Evolutionary conservation across 1,140 invertebrate genomes (phyloP).

Genomic region (Epicauta chinensis): DNA sequence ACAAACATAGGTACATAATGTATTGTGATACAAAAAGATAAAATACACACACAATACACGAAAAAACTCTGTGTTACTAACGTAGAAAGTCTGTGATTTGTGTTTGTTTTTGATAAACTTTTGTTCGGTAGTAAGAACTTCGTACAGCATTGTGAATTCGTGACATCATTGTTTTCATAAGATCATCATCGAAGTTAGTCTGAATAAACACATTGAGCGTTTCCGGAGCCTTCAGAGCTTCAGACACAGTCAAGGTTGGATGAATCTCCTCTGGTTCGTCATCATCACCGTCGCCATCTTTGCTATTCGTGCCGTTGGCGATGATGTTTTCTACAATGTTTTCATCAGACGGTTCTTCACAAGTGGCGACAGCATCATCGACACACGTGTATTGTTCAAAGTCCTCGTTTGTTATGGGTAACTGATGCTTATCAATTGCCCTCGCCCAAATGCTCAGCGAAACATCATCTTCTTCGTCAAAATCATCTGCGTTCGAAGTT

Average conservation of each 20-base stretch:
- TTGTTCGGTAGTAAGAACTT: slow-evolving; percentile 1
- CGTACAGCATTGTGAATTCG: slow-evolving; percentile 25
- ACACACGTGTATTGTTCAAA: slow-evolving; percentile 30
- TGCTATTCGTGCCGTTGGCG: slow-evolving; percentile 19
- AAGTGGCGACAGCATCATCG: slow-evolving; percentile 32
- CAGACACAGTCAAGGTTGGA: slow-evolving; percentile 28
- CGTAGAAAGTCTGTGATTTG: too few species aligned
- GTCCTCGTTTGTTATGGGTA: slow-evolving; percentile 29
- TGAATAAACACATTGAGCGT: slow-evolving; percentile 30
- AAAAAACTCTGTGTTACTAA: too few species aligned
- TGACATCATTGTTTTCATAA: slow-evolving; percentile 30
- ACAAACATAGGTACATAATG: too few species aligned
- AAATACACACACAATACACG: too few species aligned
- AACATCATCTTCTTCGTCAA: slow-evolving; percentile 18
- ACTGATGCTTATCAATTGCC: slow-evolving; percentile 25
- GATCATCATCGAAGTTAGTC: slow-evolving; percentile 32
- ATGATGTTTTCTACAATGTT: slow-evolving; percentile 28
- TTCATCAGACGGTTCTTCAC: slow-evolving; percentile 31
- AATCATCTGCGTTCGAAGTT: slow-evolving; percentile 16
- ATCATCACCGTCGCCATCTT: slow-evolving; percentile 29
- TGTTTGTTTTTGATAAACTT: too few species aligned
- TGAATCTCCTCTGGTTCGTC: slow-evolving; percentile 24
- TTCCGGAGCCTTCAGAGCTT: slow-evolving; percentile 32
- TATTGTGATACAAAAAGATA: too few species aligned
- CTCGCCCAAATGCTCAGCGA: not conserved